phyloP scores from a whole-genome alignment of 2,888 invertebrate genomes.

The Protodeltote pygarga region DNA sequence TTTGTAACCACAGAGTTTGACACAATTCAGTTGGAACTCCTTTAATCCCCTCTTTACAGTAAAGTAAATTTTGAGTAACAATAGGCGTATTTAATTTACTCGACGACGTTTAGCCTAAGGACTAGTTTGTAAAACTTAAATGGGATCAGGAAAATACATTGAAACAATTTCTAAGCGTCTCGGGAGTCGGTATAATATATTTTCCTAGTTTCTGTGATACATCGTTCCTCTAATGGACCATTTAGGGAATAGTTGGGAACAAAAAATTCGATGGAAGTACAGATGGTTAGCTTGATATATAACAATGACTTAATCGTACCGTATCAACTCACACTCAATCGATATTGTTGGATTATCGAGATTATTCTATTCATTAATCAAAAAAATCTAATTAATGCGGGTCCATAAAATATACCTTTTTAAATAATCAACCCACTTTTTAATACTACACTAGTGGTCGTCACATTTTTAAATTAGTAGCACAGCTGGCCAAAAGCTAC shows the following conservation, averaged over 20 bases:
- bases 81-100: slow-evolving; percentile 36
- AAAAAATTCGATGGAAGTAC: slow-evolving; percentile 20
- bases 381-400: too few species aligned
- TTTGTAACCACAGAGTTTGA: slow-evolving; percentile 26
- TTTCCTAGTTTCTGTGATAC: slow-evolving; percentile 32
- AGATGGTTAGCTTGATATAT: slow-evolving; percentile 16
- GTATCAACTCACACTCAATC: too few species aligned
- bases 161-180: slow-evolving; percentile 40
- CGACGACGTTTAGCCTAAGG: slow-evolving; percentile 34
- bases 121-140: slow-evolving; percentile 49
- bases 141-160: slow-evolving; percentile 44
- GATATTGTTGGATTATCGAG: too few species aligned
- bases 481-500: too few species aligned
- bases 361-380: too few species aligned
- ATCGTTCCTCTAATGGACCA: slow-evolving; percentile 37
- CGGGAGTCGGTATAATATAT: slow-evolving; percentile 27
- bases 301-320: slow-evolving; percentile 2
- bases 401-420: too few species aligned
- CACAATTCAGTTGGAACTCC: slow-evolving; percentile 12
- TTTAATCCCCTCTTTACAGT: slow-evolving; percentile 8
- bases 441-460: too few species aligned
- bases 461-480: too few species aligned
- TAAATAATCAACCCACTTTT: too few species aligned
- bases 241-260: slow-evolving; percentile 28
- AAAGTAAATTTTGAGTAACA: slow-evolving; percentile 40